Conservation (phyloP, 2,113 vertebrate species). For the Acinonyx jubatus region DNA sequence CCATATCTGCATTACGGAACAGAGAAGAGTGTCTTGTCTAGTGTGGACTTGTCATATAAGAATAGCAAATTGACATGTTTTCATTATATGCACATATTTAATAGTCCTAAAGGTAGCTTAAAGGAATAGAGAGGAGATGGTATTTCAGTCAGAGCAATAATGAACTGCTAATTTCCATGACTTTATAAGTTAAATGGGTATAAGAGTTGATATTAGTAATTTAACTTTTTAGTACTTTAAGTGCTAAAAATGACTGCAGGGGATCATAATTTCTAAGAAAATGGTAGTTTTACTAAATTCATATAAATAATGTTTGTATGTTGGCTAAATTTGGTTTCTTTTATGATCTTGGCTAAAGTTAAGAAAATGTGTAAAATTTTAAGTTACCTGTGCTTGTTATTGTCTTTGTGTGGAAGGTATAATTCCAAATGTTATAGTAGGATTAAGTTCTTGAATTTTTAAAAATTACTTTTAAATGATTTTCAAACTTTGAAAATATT, state of each 20-base stretch:
- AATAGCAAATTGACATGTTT: background rate
- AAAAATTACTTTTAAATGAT: background rate
- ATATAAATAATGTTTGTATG: background rate
- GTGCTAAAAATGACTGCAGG: background rate
- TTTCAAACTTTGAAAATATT: background rate
- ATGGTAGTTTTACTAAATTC: slow-evolving; percentile 1
- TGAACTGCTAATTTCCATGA: background rate
- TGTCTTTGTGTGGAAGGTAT: background rate
- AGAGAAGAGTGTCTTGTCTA: background rate
- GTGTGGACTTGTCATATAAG: background rate
- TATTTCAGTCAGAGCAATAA: background rate
- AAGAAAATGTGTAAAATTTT: background rate
- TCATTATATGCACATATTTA: background rate
- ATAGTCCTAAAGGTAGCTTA: background rate
- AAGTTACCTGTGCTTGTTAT: background rate
- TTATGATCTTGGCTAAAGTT: background rate
- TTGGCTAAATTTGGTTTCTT: background rate
- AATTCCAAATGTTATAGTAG: background rate
- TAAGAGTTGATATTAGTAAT: background rate
- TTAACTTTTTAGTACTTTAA: slow-evolving; percentile 9
- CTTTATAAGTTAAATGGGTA: background rate
- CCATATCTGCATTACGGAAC: background rate
- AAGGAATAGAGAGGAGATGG: background rate
- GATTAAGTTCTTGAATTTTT: background rate
- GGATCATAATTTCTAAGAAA: background rate